Base-by-base conservation (phyloP, 2,797 vertebrate species). In the Alca torda region DNA sequence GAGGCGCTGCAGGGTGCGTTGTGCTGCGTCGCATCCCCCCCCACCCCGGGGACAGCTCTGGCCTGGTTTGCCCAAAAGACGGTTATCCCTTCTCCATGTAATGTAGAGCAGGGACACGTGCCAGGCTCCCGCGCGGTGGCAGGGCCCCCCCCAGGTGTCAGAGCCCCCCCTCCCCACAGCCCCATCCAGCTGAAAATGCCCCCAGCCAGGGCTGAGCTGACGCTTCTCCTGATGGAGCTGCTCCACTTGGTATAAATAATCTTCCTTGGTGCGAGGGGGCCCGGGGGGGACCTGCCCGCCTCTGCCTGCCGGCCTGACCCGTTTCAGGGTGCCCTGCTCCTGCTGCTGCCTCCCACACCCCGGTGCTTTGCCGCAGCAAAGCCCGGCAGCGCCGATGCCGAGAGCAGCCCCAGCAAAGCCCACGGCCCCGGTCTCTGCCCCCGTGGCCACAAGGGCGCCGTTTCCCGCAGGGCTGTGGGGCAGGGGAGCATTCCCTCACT, bases 191-290 rank as follows among this genome's bases (percentile, higher is more conserved):
- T 17, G 7, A 74, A 83, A 75, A 26, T 0, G 6, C 56, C 37
- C 28, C 26, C 2, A 2, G 39, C 17, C 7, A 16, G 53, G 63
- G 33, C 78, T 2, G 10, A 79, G 88, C 75, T 63, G n/a, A 6
- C 0, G 1, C 63, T 82, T 84, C 67, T 94, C 91, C 95, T 95
- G 57, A 41, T 11, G 90, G 94, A 94, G 65, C 90, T 95, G 95
- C 73, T 91, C 94, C 80, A 92, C 54, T 94, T 96, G 68, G 63
- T 82, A 97, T 81, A 90, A 92, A 95, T 93, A 89, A 78, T 33
- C 61, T 28, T 75, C 61, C n/a, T 61, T 2, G 2, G 73, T 21
- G 61, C 7, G 4, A 54, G 1, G 6, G 68, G 13, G 18, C 17
- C 23, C 0, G 2, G 16, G n/a, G 50, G 35, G 13, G 6, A 3